Base-by-base conservation (phyloP, 2,797 vertebrate species). In the Vultur gryphus region DNA sequence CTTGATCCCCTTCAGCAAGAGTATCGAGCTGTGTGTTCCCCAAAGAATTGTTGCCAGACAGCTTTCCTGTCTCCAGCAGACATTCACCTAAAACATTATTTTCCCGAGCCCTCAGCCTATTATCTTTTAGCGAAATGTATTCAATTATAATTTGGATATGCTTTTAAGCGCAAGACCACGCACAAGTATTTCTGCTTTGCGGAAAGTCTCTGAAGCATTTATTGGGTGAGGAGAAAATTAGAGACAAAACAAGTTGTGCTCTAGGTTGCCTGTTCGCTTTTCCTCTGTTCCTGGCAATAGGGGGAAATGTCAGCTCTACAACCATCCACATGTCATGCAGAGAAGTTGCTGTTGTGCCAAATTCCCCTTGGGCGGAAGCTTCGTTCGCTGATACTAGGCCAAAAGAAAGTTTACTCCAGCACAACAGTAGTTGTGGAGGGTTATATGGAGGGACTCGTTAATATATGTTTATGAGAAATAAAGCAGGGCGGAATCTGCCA, bases 1-100 rank as follows among this genome's bases (percentile, higher is more conserved):
- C 69, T 78, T 35, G 16, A 62, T 95, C 79, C 37, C 81, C 90
- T 94, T 93, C 78, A 89, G 82, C 81, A 84, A 87, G 61, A 93
- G 9, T 46, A 51, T 58, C 0, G 26, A 86, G 46, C 78, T 81
- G n/a, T 57, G 46, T 51, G 52, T 91, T 97, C 95, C 91, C 85
- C 39, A 16, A 76, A 86, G 84, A 86, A 57, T 77, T 76, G 43
- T 88, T 92, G 72, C 65, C 66, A 93, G 69, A 75, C 72, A 89
- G 44, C 59, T 90, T 90, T 75, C 64, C 81, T 80, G 71, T 89
- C 72, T 94, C 84, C 54, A 55, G 52, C 48, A 91, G 94, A 87
- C 16, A 0, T 67, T 80, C 57, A 71, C 88, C 89, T 95, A 85
- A 85, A 72, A 37, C 26, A 7, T 39, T 85, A 6, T 92, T 92